Evolutionary conservation across 2,113 vertebrate species (phyloP).

Genomic region (Scatophagus argus): DNA sequence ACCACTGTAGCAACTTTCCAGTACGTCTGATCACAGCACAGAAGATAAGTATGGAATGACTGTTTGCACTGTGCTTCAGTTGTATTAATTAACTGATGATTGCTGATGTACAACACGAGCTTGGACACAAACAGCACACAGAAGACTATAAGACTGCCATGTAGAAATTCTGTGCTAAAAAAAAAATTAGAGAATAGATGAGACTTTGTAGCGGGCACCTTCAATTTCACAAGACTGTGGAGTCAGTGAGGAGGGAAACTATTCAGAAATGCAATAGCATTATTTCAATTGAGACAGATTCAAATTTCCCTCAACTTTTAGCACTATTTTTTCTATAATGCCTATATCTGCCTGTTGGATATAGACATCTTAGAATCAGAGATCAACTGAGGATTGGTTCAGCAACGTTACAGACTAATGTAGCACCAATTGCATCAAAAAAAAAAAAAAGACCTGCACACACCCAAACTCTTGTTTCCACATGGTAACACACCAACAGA

Average conservation of each 20-base stretch:
- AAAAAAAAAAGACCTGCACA: constrained; percentile 16
- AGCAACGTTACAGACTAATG: constrained; percentile 8
- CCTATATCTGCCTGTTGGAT: neutral
- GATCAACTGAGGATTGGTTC: constrained; percentile 18
- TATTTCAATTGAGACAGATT: constrained; percentile 12
- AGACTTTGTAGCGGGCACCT: constrained; percentile 5
- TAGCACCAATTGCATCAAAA: constrained; percentile 26
- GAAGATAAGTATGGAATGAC: neutral
- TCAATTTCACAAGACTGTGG: constrained; percentile 24
- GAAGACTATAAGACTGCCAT: neutral
- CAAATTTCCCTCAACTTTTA: neutral
- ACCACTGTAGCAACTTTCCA: constrained; percentile 4
- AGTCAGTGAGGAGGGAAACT: neutral
- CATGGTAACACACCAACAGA: neutral
- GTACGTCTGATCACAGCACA: constrained; percentile 3
- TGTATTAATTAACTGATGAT: no score
- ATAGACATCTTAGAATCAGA: neutral
- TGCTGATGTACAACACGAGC: constrained; percentile 20
- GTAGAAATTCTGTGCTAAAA: constrained; percentile 4
- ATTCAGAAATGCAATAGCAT: neutral
- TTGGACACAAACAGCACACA: constrained; percentile 11
- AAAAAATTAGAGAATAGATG: constrained; percentile 2
- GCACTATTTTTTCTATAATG: neutral
- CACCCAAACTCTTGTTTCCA: constrained; percentile 11
- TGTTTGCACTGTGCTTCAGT: constrained; percentile 25